A percentile compares a stretch with the other conserved stretches of the same genome.
phyloP scores from a whole-genome alignment of 2,113 vertebrate genomes.

The Clarias gariepinus region DNA sequence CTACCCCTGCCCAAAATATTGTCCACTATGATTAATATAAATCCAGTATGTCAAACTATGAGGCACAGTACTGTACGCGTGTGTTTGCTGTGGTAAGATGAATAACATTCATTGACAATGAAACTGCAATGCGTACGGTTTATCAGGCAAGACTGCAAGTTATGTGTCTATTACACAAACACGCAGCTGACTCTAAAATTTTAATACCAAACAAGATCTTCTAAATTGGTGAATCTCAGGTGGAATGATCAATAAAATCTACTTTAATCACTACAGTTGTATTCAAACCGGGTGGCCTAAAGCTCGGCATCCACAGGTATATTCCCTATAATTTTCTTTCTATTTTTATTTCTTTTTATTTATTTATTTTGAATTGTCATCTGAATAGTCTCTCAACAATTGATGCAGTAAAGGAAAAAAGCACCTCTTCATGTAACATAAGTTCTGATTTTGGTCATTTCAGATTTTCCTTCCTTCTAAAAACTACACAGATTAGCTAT shows the following conservation, averaged over 20 bases:
- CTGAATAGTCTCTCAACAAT: too few relatives aligned
- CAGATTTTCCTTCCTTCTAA: too few relatives aligned
- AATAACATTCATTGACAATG: neutral
- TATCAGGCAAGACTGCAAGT: neutral
- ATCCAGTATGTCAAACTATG: neutral
- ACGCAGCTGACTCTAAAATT: conserved; percentile 9
- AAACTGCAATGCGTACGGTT: neutral
- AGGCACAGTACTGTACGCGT: neutral
- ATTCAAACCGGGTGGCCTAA: too few relatives aligned
- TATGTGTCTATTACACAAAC: neutral
- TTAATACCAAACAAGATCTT: conserved; percentile 26
- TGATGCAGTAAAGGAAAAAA: too few relatives aligned
- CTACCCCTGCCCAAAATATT: neutral
- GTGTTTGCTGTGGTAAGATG: neutral
- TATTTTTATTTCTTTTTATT: too few relatives aligned
- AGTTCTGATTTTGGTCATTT: too few relatives aligned
- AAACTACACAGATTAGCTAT: too few relatives aligned
- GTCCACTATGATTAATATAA: neutral
- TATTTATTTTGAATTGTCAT: too few relatives aligned
- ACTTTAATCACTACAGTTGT: neutral
- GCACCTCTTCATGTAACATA: too few relatives aligned
- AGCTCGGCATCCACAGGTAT: too few relatives aligned
- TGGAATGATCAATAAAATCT: neutral
- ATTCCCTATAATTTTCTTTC: too few relatives aligned
- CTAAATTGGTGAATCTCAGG: conserved; percentile 6